Evolutionary conservation across 1,140 invertebrate genomes (phyloP).

Genomic region (Bombus sibiricus): DNA sequence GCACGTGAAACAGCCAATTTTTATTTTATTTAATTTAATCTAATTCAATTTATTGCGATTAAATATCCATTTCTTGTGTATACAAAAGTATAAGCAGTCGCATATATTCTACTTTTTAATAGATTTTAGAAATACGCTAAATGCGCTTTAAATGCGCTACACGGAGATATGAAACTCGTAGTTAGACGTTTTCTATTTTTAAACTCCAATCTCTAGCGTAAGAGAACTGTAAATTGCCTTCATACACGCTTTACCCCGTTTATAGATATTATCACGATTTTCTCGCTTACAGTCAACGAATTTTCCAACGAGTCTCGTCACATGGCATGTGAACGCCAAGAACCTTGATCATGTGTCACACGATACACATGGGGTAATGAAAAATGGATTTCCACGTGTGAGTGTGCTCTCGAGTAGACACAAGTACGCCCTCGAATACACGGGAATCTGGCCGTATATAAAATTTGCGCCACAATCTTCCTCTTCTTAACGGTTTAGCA

Average conservation of each 20-base stretch:
- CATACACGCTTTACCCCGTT: not conserved
- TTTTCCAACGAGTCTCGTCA: not conserved
- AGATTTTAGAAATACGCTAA: too few relatives aligned
- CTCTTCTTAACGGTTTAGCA: not conserved
- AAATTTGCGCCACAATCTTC: not conserved
- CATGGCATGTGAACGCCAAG: not conserved
- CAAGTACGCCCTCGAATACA: not conserved
- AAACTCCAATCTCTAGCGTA: too few relatives aligned
- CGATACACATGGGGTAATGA: conserved; percentile 7
- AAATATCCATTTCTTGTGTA: too few relatives aligned
- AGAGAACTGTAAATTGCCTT: not conserved
- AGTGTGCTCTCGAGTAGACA: not conserved
- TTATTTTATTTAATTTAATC: too few relatives aligned
- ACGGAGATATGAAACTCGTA: too few relatives aligned
- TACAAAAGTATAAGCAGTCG: too few relatives aligned
- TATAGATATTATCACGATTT: not conserved
- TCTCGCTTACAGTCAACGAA: conserved; percentile 1
- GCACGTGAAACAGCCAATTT: too few relatives aligned
- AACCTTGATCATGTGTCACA: conserved; percentile 1
- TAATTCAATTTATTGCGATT: too few relatives aligned
- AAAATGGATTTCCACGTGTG: conserved; percentile 1
- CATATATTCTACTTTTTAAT: too few relatives aligned
- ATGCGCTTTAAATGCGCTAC: too few relatives aligned
- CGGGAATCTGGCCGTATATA: not conserved
- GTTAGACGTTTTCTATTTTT: too few relatives aligned